Evolutionary conservation across 2,888 invertebrate genomes (phyloP), one percentile per base, ranked within the genome.

Genomic region (Lycaena phlaeas): DNA sequence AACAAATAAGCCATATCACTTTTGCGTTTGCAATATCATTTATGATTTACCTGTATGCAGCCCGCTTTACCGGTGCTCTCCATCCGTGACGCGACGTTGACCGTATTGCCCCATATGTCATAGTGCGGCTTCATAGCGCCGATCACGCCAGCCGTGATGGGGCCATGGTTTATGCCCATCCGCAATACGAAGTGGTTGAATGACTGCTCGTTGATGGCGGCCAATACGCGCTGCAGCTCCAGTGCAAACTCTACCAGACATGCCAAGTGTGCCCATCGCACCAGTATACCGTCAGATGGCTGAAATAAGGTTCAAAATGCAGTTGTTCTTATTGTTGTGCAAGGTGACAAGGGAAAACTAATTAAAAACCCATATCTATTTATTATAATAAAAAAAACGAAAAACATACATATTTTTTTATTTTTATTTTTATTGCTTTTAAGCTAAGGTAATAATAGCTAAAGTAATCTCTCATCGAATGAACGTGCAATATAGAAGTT

Each of bases 11-110:
- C n/a, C n/a, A n/a, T n/a, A n/a, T n/a, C n/a, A n/a, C n/a, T n/a
- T n/a, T n/a, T n/a, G n/a, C n/a, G n/a, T n/a, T n/a, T n/a, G n/a
- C n/a, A n/a, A n/a, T n/a, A n/a, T n/a, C n/a, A n/a, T n/a, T n/a
- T n/a, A n/a, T n/a, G n/a, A n/a, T n/a, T n/a, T n/a, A 96, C 96
- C 90, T 97, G 96, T 59, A 96, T 93, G 53, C 92, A 94, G 3
- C 96, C 96, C 40, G 95, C 95, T 82, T 96, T 96, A 46, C 98
- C 98, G 0, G 97, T 97, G 63, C 96, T 96, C 69, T 98, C 98
- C 98, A 98, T 98, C 43, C 97, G 86, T 0, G 96, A 96, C 4
- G 98, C 97, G 1, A 98, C 97, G 66, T 98, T 98, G 10, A 97
- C 97, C 0, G 97, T 96, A 67, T 97, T 97, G 1, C 97, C 97